Evolutionary conservation across 92 coral and sea anemone genomes (phyloP), one percentile per base, ranked within the genome.

Genomic region (Scolanthus callimorphus): DNA sequence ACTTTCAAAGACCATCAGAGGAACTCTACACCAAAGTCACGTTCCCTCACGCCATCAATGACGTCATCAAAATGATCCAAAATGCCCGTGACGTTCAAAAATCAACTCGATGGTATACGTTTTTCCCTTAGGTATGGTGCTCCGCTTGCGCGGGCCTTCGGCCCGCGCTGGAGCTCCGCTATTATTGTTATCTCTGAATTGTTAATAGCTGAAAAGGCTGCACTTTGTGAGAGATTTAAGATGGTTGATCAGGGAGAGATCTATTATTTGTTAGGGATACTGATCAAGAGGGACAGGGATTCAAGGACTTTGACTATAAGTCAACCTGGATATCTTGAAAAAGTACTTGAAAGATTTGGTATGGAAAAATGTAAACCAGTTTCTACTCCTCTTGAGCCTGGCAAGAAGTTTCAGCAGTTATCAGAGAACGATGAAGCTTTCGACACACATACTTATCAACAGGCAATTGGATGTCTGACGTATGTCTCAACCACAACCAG

Each of bases 311-410:
- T 74, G 78, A 65, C 76, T 12, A 55, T 75, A 12, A 75, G 78
- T 51, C 75, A 82, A 56, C 78, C 56, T 30, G 52, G 49, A 25
- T 69, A 75, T 61, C 60, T 63, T 2, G 62, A 81, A 46, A 69
- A 67, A 23, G 68, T 80, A 13, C 68, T 82, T 31, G 38, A 49
- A 66, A 76, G 45, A 60, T 76, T 82, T 61, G 75, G 79, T 29
- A 82, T 77, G 80, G 80, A 82, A 44, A 58, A 77, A 55, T 70
- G 60, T 55, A 83, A 70, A 56, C 90, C 78, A 29, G 72, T 83
- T 44, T 61, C 74, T 22, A 84, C 78, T 24, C 82, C 73, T 11
- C 66, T 78, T 38, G 81, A 78, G 27, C 73, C 77, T 24, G 85
- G 85, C 9, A 76, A 71, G 57, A 78, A 79, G 56, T 60, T 60